Evolutionary conservation across 2,797 vertebrate species (phyloP).

Genomic region (Somateria mollissima): DNA sequence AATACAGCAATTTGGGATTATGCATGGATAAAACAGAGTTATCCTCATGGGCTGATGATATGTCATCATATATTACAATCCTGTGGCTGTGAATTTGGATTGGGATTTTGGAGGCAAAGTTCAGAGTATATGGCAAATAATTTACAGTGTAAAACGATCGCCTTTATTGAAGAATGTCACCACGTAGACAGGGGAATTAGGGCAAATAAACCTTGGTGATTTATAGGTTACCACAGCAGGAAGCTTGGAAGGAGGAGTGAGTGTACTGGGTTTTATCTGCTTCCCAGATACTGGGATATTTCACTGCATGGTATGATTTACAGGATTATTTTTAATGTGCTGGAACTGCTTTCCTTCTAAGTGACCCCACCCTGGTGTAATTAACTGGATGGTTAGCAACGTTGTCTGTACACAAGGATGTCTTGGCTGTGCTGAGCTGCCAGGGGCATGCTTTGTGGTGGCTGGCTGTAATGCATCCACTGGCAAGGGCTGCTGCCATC

Average conservation of each 20-base stretch:
- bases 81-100: background rate
- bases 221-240: slow-evolving; percentile 8
- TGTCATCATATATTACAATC: slow-evolving; percentile 11
- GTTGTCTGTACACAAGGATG: fast-evolving
- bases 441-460: background rate
- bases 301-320: background rate
- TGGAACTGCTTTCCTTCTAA: background rate
- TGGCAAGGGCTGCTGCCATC: background rate
- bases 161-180: background rate
- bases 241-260: background rate
- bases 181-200: background rate
- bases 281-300: background rate
- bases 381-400: fast-evolving
- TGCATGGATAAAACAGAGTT: slow-evolving; percentile 14
- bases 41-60: background rate
- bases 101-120: background rate
- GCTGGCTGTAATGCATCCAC: background rate
- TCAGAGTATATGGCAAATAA: slow-evolving; percentile 36
- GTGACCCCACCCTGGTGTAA: background rate
- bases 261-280: background rate
- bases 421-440: background rate
- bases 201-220: slow-evolving; percentile 28
- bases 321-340: background rate
- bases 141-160: background rate
- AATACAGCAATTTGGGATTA: slow-evolving; percentile 47